Evolutionary conservation across 1,140 invertebrate species (phyloP).

Genomic region (Lordiphosa stackelbergi): DNA sequence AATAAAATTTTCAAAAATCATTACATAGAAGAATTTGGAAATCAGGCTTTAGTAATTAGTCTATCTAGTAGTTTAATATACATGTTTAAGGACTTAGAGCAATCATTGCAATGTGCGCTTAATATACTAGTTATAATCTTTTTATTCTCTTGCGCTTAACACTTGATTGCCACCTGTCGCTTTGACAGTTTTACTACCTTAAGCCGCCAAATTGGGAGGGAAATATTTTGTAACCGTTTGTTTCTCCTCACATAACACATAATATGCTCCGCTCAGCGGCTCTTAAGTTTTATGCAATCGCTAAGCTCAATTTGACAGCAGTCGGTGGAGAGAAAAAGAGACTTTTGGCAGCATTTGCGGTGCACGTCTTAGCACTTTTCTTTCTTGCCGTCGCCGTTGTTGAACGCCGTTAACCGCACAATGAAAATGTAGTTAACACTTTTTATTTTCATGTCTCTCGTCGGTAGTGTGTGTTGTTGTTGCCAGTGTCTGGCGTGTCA

Average conservation of each 20-base stretch:
- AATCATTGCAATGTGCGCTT: too few relatives aligned
- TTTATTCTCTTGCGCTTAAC: background rate
- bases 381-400: conserved; percentile 22
- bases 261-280: conserved; percentile 12
- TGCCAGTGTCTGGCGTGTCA: conserved; percentile 17
- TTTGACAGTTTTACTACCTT: conserved; percentile 42
- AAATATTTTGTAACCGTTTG: conserved; percentile 39
- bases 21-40: too few relatives aligned
- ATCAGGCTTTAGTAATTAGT: too few relatives aligned
- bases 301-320: conserved; percentile 7
- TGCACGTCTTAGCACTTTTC: conserved; percentile 51
- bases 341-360: conserved; percentile 31
- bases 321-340: conserved; percentile 9
- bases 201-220: conserved; percentile 37
- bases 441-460: conserved; percentile 27
- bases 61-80: too few relatives aligned
- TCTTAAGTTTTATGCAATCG: conserved; percentile 49
- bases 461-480: conserved; percentile 1
- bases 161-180: conserved; percentile 39
- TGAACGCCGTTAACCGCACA: conserved; percentile 45
- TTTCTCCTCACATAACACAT: conserved; percentile 17
- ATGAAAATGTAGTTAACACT: conserved; percentile 59
- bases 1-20: too few relatives aligned
- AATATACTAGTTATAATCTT: too few relatives aligned
- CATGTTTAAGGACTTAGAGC: too few relatives aligned